A percentile compares a stretch with the other conserved stretches of the same genome.
These are phyloP conservation scores for Eucidaris tribuloides DNA, from an alignment of 35 echinoderm and acorn worm species.

Conservation along the genomic window DNA sequence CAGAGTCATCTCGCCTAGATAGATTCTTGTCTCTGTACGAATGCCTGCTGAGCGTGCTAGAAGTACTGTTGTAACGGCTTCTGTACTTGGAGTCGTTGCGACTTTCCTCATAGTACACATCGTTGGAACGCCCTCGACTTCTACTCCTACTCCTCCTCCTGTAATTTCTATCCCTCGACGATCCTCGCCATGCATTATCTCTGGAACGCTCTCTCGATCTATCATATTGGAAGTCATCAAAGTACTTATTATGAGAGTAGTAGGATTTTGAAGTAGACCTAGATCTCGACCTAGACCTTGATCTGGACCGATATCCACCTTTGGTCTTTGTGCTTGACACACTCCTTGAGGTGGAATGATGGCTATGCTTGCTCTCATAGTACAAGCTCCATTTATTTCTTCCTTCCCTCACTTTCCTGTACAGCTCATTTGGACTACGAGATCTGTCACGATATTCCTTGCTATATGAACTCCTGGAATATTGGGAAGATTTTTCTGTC, in stretches of 20 bases:
- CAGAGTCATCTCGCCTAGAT: background rate
- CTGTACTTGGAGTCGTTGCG: background rate
- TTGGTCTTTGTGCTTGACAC: background rate
- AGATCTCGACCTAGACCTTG: slow-evolving; percentile 6
- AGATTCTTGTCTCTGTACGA: background rate
- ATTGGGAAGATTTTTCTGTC: too few relatives aligned
- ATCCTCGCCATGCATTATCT: background rate
- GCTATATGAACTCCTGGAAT: too few relatives aligned
- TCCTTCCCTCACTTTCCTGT: background rate
- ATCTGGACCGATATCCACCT: background rate
- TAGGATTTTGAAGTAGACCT: slow-evolving; percentile 3
- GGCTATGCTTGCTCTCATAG: slow-evolving; percentile 31
- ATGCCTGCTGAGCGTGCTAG: slow-evolving; percentile 14
- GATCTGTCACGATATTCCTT: background rate
- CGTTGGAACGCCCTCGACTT: background rate
- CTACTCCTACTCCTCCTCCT: slow-evolving; percentile 19
- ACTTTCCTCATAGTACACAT: background rate
- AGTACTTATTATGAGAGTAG: background rate
- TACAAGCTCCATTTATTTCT: slow-evolving; percentile 5
- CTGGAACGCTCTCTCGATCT: slow-evolving; percentile 13
- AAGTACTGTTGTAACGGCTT: background rate
- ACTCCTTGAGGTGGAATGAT: background rate
- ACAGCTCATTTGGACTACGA: background rate
- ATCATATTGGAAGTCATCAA: background rate
- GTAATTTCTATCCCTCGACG: background rate